phyloP scores from a whole-genome alignment of 2,888 invertebrate genomes.

The Hydrotaea cyrtoneurina region DNA sequence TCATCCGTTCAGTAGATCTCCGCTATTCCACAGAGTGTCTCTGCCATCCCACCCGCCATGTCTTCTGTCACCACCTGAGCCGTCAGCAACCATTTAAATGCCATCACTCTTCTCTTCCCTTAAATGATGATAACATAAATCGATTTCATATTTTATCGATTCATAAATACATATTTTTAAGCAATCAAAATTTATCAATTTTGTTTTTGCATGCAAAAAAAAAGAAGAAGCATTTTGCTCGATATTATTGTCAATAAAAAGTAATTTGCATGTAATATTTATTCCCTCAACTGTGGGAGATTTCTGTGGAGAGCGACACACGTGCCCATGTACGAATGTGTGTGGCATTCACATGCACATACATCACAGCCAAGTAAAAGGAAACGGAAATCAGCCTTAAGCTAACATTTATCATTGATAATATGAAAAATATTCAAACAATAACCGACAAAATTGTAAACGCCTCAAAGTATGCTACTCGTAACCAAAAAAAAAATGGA shows the following conservation, averaged over 20 bases:
- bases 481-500: neutral
- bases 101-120: neutral
- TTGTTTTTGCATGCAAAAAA: conserved; percentile 17
- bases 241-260: conserved; percentile 52
- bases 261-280: conserved; percentile 48
- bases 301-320: neutral
- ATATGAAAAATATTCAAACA: conserved; percentile 42
- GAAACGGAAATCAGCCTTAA: conserved; percentile 49
- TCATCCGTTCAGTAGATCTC: too few relatives aligned
- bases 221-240: conserved; percentile 22
- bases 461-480: neutral
- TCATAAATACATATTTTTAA: conserved; percentile 35
- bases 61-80: too few relatives aligned
- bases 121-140: conserved; percentile 6
- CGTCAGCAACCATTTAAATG: neutral
- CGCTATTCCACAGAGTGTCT: too few relatives aligned
- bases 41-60: too few relatives aligned
- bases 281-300: neutral
- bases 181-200: conserved; percentile 29
- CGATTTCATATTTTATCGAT: conserved; percentile 16
- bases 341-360: neutral
- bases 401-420: conserved; percentile 60
- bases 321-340: neutral
- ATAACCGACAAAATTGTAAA: conserved; percentile 13
- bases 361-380: neutral